phyloP scores from a whole-genome alignment of 2,888 invertebrate species.

The Acrobasis suavella region DNA sequence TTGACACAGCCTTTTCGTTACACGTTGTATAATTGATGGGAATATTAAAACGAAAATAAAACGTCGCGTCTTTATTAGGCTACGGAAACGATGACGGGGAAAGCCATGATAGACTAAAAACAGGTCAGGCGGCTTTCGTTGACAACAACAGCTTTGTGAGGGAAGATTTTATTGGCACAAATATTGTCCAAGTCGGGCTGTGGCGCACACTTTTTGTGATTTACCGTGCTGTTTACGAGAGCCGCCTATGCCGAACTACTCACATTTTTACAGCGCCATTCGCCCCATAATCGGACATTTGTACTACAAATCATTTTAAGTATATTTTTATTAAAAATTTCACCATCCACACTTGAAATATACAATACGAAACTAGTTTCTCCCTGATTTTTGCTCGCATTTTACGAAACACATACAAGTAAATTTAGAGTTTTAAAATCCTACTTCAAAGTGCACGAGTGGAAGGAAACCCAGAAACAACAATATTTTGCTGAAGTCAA shows the following conservation, averaged over 20 bases:
- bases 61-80: conserved; percentile 37
- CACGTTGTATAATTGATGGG: background rate
- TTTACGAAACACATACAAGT: background rate
- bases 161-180: conserved; percentile 79
- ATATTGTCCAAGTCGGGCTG: conserved; percentile 76
- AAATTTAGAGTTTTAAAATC: background rate
- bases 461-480: too few species aligned
- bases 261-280: conserved; percentile 70
- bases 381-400: background rate
- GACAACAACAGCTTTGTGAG: conserved; percentile 80
- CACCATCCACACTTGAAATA: conserved; percentile 32
- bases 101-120: conserved; percentile 67
- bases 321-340: conserved; percentile 61
- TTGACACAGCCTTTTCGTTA: too few species aligned
- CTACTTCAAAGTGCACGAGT: background rate
- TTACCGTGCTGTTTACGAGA: conserved; percentile 78
- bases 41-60: conserved; percentile 16
- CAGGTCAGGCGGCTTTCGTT: conserved; percentile 72
- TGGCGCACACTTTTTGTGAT: conserved; percentile 71
- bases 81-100: conserved; percentile 51
- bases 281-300: conserved; percentile 63
- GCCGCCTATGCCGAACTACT: conserved; percentile 63
- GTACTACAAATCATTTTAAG: conserved; percentile 66
- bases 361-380: background rate
- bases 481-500: too few species aligned